Evolutionary conservation across 1,140 invertebrate species (phyloP).

Genomic region (Drosophila navojoa): DNA sequence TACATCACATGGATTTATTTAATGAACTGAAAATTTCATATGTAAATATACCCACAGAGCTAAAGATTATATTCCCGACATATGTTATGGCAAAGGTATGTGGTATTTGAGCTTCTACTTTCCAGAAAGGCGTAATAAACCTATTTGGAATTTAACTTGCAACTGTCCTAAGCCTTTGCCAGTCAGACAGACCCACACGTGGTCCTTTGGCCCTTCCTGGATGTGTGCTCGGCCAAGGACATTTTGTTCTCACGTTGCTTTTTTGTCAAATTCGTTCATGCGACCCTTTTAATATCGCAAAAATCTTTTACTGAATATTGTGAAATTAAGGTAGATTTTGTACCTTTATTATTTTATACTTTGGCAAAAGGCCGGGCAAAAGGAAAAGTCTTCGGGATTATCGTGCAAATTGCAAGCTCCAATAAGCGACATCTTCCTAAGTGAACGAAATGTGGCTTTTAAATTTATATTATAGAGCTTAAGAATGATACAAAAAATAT

Average conservation of each 20-base stretch:
- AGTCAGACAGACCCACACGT: slow-evolving; percentile 30
- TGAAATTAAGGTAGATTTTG: slow-evolving; percentile 54
- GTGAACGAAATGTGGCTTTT: slow-evolving; percentile 17
- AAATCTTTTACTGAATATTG: slow-evolving; percentile 60
- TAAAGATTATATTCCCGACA: background rate
- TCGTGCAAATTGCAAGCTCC: slow-evolving; percentile 59
- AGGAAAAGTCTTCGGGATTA: slow-evolving; percentile 60
- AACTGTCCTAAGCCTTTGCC: slow-evolving; percentile 48
- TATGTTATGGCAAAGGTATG: background rate
- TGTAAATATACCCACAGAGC: no score
- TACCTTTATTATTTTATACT: slow-evolving; percentile 53
- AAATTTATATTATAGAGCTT: slow-evolving; percentile 22
- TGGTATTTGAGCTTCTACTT: background rate
- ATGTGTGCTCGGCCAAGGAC: slow-evolving; percentile 42
- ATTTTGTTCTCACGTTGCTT: slow-evolving; percentile 59
- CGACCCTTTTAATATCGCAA: slow-evolving; percentile 50
- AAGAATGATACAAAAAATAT: slow-evolving; percentile 13
- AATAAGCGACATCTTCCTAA: slow-evolving; percentile 27
- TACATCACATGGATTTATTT: no score
- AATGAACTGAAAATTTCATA: no score
- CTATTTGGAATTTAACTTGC: slow-evolving; percentile 27
- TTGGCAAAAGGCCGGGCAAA: slow-evolving; percentile 28
- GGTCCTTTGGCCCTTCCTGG: slow-evolving; percentile 9
- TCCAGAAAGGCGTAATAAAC: slow-evolving; percentile 2
- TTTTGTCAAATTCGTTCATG: slow-evolving; percentile 29